Conservation (phyloP, 2,797 vertebrate species). For the Avahi laniger region DNA sequence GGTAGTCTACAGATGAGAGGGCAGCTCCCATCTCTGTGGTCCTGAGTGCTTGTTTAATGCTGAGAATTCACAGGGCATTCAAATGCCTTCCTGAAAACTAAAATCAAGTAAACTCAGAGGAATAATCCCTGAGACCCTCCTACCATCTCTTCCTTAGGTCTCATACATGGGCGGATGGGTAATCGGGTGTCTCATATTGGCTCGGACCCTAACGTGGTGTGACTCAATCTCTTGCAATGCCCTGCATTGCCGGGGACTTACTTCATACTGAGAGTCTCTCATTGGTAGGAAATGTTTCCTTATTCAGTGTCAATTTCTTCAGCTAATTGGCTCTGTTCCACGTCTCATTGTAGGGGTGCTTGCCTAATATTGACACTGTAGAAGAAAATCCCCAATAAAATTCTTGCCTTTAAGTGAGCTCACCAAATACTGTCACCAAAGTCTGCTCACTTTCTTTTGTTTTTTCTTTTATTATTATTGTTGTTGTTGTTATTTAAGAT, state of each 20-base stretch:
- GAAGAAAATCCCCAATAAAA: neutral
- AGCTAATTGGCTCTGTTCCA: slow-evolving; percentile 9
- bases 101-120: neutral
- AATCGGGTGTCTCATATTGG: neutral
- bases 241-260: neutral
- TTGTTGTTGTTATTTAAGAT: neutral
- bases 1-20: neutral
- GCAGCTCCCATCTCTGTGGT: neutral
- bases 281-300: slow-evolving; percentile 49
- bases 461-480: neutral
- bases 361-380: neutral
- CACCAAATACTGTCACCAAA: neutral
- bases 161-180: neutral
- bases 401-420: neutral
- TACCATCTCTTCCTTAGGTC: neutral
- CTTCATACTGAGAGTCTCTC: neutral
- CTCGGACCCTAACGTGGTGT: neutral
- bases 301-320: slow-evolving; percentile 50
- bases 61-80: neutral
- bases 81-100: neutral
- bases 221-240: slow-evolving; percentile 49
- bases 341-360: neutral
- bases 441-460: neutral
- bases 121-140: neutral
- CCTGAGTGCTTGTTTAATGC: neutral